Percentiles rank a stretch among this genome's conserved stretches.
Evolutionary conservation across 2,797 vertebrate genomes (phyloP).

Genomic region (Limosa lapponica): DNA sequence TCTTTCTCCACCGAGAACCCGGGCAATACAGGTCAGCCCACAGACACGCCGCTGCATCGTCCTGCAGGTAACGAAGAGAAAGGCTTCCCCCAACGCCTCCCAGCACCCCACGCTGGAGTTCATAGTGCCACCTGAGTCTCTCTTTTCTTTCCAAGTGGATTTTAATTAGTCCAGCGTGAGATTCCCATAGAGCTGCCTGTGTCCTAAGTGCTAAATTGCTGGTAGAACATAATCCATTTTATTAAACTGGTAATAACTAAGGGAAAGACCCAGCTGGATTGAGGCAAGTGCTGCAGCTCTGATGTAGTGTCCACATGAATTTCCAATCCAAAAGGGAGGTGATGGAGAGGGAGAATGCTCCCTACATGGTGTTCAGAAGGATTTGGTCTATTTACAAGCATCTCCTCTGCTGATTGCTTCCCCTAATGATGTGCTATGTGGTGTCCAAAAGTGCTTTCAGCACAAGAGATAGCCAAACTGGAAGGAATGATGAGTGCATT

Average conservation of each 20-base stretch:
- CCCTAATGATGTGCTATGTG: not conserved
- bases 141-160: not conserved
- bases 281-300: not conserved
- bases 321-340: not conserved
- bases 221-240: not conserved
- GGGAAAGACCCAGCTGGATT: rapidly evolving
- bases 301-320: not conserved
- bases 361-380: not conserved
- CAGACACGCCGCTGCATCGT: rapidly evolving
- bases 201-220: not conserved
- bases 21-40: not conserved
- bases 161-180: not conserved
- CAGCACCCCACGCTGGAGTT: not conserved
- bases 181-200: not conserved
- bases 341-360: not conserved
- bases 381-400: not conserved
- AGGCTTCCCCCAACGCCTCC: rapidly evolving
- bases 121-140: not conserved
- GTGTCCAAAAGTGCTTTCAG: slow-evolving; percentile 18
- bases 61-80: not conserved
- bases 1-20: not conserved
- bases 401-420: not conserved
- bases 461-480: not conserved
- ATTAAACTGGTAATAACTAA: not conserved
- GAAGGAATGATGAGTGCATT: not conserved